Evolutionary conservation across 2,113 vertebrate species (phyloP).

Genomic region (Pollachius pollachius): DNA sequence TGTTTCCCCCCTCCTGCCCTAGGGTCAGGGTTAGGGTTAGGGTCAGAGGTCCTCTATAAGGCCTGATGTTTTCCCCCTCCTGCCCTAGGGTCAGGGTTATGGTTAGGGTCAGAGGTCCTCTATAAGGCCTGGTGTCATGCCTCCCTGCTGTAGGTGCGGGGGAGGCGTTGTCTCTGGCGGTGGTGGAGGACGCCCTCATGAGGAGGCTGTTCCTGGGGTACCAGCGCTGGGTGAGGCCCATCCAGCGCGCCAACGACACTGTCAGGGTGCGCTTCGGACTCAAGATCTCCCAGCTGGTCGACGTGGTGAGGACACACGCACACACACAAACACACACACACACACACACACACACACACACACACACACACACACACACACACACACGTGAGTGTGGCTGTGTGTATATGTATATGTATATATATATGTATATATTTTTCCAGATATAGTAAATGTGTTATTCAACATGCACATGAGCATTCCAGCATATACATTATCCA

Average conservation of each 20-base stretch:
- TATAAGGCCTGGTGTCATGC: not conserved
- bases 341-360: no score
- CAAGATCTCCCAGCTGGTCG: constrained; percentile 96
- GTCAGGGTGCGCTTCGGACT: constrained; percentile 90
- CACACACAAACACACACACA: constrained; percentile 2
- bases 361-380: no score
- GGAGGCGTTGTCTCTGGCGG: constrained; percentile 79
- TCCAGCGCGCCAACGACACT: constrained; percentile 86
- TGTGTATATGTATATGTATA: not conserved
- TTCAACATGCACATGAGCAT: no score
- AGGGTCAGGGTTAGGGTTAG: no score
- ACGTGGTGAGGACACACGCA: constrained; percentile 83
- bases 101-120: not conserved
- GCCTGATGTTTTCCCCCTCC: no score
- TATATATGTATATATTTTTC: not conserved
- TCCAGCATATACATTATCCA: no score
- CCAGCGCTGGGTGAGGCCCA: constrained; percentile 94
- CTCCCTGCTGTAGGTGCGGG: constrained; percentile 55
- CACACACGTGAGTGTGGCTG: no score
- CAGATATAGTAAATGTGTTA: no score
- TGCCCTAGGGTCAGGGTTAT: no score
- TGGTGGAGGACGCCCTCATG: constrained; percentile 84
- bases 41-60: no score
- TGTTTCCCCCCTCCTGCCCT: no score
- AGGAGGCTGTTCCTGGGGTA: constrained; percentile 88